Evolutionary conservation across 2,797 vertebrate species (phyloP).

Genomic region (Catostomus latipinnis): DNA sequence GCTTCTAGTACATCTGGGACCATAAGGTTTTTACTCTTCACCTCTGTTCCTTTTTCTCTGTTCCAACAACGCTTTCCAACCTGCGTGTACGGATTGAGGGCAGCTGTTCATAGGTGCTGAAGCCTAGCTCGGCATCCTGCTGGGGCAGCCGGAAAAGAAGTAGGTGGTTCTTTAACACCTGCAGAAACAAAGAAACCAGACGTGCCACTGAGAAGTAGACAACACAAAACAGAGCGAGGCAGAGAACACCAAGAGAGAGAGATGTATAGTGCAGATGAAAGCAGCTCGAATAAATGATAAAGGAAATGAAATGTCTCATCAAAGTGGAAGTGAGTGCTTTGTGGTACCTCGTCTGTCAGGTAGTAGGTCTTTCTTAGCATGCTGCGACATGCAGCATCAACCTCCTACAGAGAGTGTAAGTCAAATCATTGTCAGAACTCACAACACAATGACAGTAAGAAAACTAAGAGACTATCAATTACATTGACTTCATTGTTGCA

Average conservation of each 20-base stretch:
- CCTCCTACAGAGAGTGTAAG: slow-evolving; percentile 76
- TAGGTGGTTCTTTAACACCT: slow-evolving; percentile 89
- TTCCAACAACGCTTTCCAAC: slow-evolving; percentile 74
- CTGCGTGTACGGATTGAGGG: slow-evolving; percentile 82
- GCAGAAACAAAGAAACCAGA: slow-evolving; percentile 53
- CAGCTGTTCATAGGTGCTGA: slow-evolving; percentile 86
- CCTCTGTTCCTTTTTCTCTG: slow-evolving; percentile 53
- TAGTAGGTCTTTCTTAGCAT: slow-evolving; percentile 89
- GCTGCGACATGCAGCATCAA: slow-evolving; percentile 81
- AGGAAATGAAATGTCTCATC: not conserved
- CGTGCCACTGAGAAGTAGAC: not conserved
- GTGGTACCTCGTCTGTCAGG: slow-evolving; percentile 88
- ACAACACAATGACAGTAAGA: slow-evolving; percentile 1
- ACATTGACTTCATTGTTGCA: not conserved
- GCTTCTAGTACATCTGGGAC: slow-evolving; percentile 4
- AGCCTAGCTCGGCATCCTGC: slow-evolving; percentile 80
- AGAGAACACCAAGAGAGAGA: not conserved
- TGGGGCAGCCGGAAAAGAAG: slow-evolving; percentile 86
- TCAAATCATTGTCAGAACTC: slow-evolving; percentile 14
- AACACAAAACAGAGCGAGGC: not conserved
- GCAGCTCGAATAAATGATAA: not conserved
- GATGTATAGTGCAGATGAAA: slow-evolving; percentile 8
- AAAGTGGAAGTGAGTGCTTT: slow-evolving; percentile 20
- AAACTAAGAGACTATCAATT: slow-evolving; percentile 11
- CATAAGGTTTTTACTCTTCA: too few relatives aligned